A percentile compares a stretch with the other conserved stretches of the same genome.
Conservation (phyloP, 2,113 vertebrate genomes). For the Rhodinocichla rosea region DNA sequence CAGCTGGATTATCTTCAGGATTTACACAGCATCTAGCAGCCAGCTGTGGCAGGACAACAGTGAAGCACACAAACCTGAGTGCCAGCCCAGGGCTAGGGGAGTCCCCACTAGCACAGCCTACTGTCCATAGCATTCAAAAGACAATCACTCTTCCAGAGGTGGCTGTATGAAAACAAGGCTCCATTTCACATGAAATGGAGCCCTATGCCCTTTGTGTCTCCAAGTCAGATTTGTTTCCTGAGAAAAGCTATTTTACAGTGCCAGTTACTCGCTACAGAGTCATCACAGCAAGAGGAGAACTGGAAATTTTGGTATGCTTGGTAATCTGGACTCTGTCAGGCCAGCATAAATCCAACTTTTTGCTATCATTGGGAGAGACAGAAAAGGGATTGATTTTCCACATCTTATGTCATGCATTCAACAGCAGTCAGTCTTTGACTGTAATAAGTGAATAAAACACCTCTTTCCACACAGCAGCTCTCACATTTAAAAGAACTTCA, state of each 20-base stretch:
- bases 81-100: background rate
- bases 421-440: background rate
- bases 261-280: background rate
- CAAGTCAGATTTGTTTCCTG: background rate
- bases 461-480: background rate
- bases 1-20: background rate
- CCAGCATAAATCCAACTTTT: background rate
- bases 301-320: background rate
- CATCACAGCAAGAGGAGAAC: background rate
- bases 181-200: background rate
- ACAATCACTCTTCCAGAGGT: background rate
- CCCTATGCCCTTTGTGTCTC: background rate
- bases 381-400: background rate
- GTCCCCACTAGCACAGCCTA: background rate
- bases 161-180: background rate
- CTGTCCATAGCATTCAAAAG: background rate
- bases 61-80: background rate
- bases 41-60: background rate
- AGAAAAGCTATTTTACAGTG: background rate
- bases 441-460: background rate
- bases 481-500: background rate
- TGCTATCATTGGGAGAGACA: background rate
- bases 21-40: background rate
- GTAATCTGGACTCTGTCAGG: background rate
- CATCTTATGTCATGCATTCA: background rate